Evolutionary conservation across 2,113 vertebrate genomes (phyloP), one percentile per base, ranked within the genome.

Genomic region (Acanthochromis polyacanthus): DNA sequence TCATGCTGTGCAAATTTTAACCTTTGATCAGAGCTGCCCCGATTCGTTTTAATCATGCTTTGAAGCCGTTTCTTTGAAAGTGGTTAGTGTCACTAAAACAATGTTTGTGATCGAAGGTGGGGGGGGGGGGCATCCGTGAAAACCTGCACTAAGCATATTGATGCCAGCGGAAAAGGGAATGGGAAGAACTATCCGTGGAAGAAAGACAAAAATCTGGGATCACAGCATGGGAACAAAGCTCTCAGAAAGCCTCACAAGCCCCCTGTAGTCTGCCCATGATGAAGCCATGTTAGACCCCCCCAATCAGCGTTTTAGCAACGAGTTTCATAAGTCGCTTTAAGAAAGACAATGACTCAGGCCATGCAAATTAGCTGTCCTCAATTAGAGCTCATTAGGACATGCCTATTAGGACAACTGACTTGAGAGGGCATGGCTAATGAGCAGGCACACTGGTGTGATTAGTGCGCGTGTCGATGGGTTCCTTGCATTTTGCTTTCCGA

Each of bases 311-410:
- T 85, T 81, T 75, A 78, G 78, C 62, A 72, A 61, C 79, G 66
- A 88, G 67, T 85, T 75, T 73, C 81, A 43, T 78, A 88, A 91
- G 80, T 76, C 65, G 69, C 89, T 88, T 88, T 71, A 65, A 79
- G 75, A 83, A 78, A 87, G 75, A 90, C 88, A 87, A 88, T 78
- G 86, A 73, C 66, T 78, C 62, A 58, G 80, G 72, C 87, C 81
- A 83, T 81, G 82, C 82, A 90, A 93, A 93, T 91, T 73, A 86
- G 61, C 82, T 68, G 67, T 83, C 82, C 88, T 88, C 90, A 93
- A 93, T 93, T 92, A 92, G 76, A 85, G 77, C 87, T 93, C 88
- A 93, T 94, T 93, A 93, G 77, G 84, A 83, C 88, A 93, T 89
- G 92, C 83, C 81, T 86, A 90, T 93, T 92, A 93, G 84, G 78